These are phyloP conservation scores for Plectropomus leopardus DNA, from an alignment of 2,113 vertebrate genomes.

Conservation along the genomic window DNA sequence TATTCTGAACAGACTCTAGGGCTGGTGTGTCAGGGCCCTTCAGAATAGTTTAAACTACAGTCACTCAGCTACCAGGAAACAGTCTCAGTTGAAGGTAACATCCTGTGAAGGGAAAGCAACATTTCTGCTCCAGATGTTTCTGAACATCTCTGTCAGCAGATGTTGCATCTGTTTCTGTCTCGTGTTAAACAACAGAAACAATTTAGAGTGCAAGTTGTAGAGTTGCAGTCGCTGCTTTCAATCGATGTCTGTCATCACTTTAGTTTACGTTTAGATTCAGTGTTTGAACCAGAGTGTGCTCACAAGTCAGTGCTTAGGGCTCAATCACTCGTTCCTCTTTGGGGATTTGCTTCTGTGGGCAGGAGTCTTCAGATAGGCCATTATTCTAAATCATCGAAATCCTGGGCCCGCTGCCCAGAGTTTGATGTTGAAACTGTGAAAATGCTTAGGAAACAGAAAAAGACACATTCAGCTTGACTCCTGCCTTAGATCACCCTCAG, in stretches of 20 bases:
- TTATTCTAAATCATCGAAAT: conserved; percentile 36
- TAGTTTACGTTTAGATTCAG: neutral
- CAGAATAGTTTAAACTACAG: neutral
- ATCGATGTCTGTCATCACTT: neutral
- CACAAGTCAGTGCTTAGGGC: neutral
- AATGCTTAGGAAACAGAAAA: conserved; percentile 1
- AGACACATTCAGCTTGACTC: conserved; percentile 12
- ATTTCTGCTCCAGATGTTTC: conserved; percentile 20
- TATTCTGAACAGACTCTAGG: neutral
- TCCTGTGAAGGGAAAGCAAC: neutral
- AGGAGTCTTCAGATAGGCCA: conserved; percentile 16
- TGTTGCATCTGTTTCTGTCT: conserved; percentile 17
- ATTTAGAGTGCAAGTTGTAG: neutral
- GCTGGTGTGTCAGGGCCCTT: too few species aligned
- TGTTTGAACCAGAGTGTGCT: neutral
- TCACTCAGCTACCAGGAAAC: neutral
- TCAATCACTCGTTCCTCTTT: too few species aligned
- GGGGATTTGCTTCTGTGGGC: too few species aligned
- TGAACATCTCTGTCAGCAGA: conserved; percentile 1
- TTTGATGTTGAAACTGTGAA: conserved; percentile 31
- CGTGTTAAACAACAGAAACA: neutral
- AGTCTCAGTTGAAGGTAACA: neutral
- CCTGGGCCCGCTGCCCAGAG: conserved; percentile 22
- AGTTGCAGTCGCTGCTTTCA: neutral
- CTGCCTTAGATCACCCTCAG: neutral